Evolutionary conservation across 1,140 invertebrate species (phyloP), one percentile per base, ranked within the genome.

Genomic region (Drosophila ogumai): DNA sequence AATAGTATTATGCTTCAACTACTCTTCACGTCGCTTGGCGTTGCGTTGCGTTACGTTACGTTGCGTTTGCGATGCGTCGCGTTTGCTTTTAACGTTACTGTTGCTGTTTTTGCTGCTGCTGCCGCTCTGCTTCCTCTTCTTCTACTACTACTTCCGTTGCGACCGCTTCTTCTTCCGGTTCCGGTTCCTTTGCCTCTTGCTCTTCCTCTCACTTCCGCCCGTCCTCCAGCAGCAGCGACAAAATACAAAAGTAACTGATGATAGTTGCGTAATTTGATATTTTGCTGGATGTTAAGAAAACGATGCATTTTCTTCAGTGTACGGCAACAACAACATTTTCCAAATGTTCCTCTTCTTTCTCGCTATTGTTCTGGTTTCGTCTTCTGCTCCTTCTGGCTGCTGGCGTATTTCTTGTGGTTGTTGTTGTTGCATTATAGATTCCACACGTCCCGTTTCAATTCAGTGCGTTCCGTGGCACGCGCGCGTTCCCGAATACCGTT

Each of bases 161-260:
- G 32, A 52, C 40, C 38, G 38, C 72, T 63, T 56, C 55, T 50
- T 52, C 57, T 74, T 66, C 73, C 61, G 38, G 47, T 76, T 68
- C 63, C 49, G 49, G 47, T 65, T 43, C 60, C 63, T 38, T 55
- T 25, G 50, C 71, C 41, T 50, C 58, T 25, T 52, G 28, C 41
- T 61, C 68, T 50, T 43, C 73, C 44, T 38, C 84, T n/a, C 55
- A 79, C 75, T 52, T 80, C 76, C 66, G 47, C 61, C 65, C 66
- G 67, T 81, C 77, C 58, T 90, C 64, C 84, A 88, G 85, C 77
- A 80, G 85, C 84, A 90, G 85, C 74, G 68, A 67, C 85, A 91
- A 91, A 91, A 91, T 91, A 91, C 69, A 91, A 91, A 86, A 91
- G 90, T 86, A 91, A 90, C 79, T 91, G 90, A 91, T 91, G 90